Percentiles rank a stretch among this genome's conserved stretches.
Conservation (phyloP, 2,797 vertebrate species). For the Xiphophorus birchmanni region DNA sequence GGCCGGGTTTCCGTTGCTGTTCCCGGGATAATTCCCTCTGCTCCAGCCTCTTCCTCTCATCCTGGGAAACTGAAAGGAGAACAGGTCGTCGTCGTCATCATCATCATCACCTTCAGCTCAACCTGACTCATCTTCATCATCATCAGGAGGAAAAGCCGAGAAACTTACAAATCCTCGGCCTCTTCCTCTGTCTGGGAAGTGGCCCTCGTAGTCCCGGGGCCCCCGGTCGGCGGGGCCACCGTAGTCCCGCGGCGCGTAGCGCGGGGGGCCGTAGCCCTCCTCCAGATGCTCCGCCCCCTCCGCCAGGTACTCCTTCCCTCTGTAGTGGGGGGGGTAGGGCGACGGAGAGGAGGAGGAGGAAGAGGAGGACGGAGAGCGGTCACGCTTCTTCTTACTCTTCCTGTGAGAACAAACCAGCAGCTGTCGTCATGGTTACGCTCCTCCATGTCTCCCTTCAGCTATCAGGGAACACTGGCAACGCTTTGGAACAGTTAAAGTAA, state of each 20-base stretch:
- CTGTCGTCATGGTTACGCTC: not conserved
- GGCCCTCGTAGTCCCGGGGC: slow-evolving; percentile 71
- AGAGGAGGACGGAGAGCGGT: slow-evolving; percentile 93
- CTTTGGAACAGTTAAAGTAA: not conserved
- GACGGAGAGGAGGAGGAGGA: slow-evolving; percentile 90
- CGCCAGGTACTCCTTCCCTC: slow-evolving; percentile 78
- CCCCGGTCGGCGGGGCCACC: slow-evolving; percentile 66
- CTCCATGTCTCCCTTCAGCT: too few species aligned
- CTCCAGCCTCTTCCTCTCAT: slow-evolving; percentile 95
- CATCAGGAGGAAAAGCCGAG: slow-evolving; percentile 42
- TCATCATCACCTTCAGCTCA: slow-evolving; percentile 49
- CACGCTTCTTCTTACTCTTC: slow-evolving; percentile 93
- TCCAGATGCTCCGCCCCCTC: slow-evolving; percentile 89
- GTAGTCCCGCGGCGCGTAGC: slow-evolving; percentile 90
- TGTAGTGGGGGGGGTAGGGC: slow-evolving; percentile 83
- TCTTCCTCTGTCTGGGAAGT: slow-evolving; percentile 68
- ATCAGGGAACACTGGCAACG: not conserved
- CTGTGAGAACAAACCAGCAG: slow-evolving; percentile 67
- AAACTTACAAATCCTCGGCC: slow-evolving; percentile 93
- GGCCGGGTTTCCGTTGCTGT: slow-evolving; percentile 87
- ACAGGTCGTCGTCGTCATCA: slow-evolving; percentile 6
- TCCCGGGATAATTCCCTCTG: slow-evolving; percentile 90
- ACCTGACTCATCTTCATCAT: slow-evolving; percentile 59
- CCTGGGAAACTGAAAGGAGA: slow-evolving; percentile 85
- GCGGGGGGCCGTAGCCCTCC: slow-evolving; percentile 86